Percentiles rank a stretch among this genome's conserved stretches.
These are phyloP conservation scores for Urocynchramus pylzowi DNA, from an alignment of 2,113 vertebrate species.

Conservation along the genomic window DNA sequence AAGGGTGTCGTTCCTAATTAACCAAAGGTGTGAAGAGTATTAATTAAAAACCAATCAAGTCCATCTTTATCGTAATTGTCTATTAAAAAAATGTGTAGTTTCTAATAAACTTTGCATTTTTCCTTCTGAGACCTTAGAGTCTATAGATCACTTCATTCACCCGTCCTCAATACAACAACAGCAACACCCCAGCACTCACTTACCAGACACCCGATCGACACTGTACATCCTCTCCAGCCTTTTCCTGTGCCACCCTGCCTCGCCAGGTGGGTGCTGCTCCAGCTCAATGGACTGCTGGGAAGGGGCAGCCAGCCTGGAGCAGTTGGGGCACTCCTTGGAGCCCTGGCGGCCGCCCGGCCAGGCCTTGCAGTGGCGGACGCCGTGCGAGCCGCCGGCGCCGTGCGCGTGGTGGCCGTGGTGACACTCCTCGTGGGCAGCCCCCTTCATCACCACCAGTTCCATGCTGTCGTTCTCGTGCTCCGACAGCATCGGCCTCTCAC, in stretches of 20 bases:
- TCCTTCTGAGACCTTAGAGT: neutral
- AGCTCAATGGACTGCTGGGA: constrained; percentile 85
- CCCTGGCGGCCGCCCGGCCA: constrained; percentile 79
- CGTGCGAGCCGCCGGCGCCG: constrained; percentile 74
- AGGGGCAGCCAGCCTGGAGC: constrained; percentile 71
- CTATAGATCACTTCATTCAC: neutral
- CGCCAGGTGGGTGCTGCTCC: constrained; percentile 74
- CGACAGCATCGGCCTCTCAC: constrained; percentile 85
- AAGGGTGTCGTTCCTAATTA: neutral
- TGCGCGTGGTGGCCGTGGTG: constrained; percentile 79
- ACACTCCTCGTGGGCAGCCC: constrained; percentile 74
- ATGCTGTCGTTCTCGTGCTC: constrained; percentile 79
- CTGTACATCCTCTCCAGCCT: constrained; percentile 95
- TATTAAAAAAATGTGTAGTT: neutral
- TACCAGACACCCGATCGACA: constrained; percentile 85
- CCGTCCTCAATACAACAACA: neutral
- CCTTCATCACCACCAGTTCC: constrained; percentile 87
- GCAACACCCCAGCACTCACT: neutral
- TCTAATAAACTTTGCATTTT: neutral
- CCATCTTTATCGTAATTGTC: neutral
- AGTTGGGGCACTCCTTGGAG: constrained; percentile 79
- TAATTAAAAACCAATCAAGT: neutral
- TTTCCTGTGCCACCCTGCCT: constrained; percentile 78
- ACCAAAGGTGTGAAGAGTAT: neutral
- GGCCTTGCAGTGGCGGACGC: constrained; percentile 76